Conservation (phyloP, 2,113 vertebrate species). For the Oncorhynchus clarkii region DNA sequence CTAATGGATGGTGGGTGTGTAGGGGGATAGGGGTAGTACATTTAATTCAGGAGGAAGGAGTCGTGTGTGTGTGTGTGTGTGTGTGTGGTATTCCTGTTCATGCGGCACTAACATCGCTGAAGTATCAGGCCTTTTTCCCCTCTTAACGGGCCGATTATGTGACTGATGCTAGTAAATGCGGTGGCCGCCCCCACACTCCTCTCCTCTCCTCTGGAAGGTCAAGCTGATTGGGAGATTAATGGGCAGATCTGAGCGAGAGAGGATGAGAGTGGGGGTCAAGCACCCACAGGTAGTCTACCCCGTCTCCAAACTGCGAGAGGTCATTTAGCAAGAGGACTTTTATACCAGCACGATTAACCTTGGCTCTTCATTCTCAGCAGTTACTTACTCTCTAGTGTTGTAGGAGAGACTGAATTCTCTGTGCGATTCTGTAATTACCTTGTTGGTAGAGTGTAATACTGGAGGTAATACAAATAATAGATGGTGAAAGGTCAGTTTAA, state of each 20-base stretch:
- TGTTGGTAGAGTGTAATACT: too few species aligned
- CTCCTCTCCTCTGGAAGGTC: conserved; percentile 68
- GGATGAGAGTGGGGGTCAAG: conserved; percentile 58
- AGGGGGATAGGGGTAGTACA: not conserved
- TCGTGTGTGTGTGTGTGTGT: too few species aligned
- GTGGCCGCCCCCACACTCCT: conserved; percentile 58
- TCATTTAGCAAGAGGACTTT: conserved; percentile 58
- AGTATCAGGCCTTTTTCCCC: conserved; percentile 22
- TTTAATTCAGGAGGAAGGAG: conserved; percentile 3
- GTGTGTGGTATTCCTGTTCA: not conserved
- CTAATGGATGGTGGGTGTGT: not conserved
- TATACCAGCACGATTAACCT: conserved; percentile 72
- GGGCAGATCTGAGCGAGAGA: conserved; percentile 67
- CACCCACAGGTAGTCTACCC: conserved; percentile 63
- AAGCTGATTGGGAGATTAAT: conserved; percentile 77
- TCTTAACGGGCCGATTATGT: conserved; percentile 75
- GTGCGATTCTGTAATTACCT: too few species aligned
- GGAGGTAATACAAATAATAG: too few species aligned
- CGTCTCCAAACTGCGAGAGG: conserved; percentile 71
- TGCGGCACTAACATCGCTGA: conserved; percentile 1
- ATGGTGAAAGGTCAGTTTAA: too few species aligned
- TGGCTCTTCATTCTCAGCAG: conserved; percentile 25
- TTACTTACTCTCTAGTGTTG: not conserved
- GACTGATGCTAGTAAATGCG: conserved; percentile 67
- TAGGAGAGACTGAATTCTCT: too few species aligned